Conservation (phyloP, 2,113 vertebrate species). For the Onychorhynchus coronatus region DNA sequence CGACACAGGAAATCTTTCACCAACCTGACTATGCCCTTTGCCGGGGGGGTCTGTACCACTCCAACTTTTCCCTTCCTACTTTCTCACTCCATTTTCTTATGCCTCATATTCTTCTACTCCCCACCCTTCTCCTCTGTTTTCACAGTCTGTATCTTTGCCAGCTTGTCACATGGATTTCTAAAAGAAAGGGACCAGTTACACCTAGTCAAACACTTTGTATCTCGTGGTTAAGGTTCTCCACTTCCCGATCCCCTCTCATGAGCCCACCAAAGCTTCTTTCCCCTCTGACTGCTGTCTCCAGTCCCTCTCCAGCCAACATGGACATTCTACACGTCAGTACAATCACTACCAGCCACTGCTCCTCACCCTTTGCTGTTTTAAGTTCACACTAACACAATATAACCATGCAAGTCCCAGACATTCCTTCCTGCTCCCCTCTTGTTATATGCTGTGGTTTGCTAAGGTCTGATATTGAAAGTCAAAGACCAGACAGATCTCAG, state of each 20-base stretch:
- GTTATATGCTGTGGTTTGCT: neutral
- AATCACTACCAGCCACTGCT: neutral
- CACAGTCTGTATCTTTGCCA: neutral
- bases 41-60: neutral
- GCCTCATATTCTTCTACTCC: neutral
- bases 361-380: neutral
- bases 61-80: neutral
- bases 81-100: neutral
- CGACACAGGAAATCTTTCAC: neutral
- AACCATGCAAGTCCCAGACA: neutral
- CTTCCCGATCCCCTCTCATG: neutral
- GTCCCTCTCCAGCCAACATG: neutral
- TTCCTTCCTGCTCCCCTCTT: neutral
- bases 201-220: neutral
- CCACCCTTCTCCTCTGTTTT: neutral
- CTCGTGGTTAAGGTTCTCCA: neutral
- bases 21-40: neutral
- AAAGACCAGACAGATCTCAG: neutral
- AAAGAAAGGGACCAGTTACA: fast-evolving
- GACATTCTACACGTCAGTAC: neutral
- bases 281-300: neutral
- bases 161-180: neutral
- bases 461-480: neutral
- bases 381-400: neutral
- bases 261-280: neutral